These are phyloP conservation scores for Cantharis rufa DNA, from an alignment of 2,888 invertebrate genomes.

Conservation along the genomic window DNA sequence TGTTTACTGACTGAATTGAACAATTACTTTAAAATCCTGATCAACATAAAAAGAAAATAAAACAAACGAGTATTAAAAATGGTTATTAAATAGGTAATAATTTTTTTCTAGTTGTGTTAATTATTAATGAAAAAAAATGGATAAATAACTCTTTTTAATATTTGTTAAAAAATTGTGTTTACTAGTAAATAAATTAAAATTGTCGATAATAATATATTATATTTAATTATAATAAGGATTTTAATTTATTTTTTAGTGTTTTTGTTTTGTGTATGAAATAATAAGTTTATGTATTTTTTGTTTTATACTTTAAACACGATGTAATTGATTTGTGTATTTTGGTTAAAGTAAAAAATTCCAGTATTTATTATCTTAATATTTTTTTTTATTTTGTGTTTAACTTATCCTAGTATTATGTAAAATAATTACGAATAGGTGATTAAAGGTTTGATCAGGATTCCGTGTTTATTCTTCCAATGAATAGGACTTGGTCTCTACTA, in stretches of 20 bases:
- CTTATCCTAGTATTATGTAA: constrained; percentile 17
- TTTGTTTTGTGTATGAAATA: neutral
- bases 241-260: neutral
- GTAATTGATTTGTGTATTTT: neutral
- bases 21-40: constrained; percentile 40
- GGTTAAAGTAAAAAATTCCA: neutral
- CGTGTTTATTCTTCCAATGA: constrained; percentile 36
- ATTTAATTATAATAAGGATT: neutral
- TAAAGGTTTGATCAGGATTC: constrained; percentile 40
- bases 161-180: neutral
- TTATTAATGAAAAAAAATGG: neutral
- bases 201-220: neutral
- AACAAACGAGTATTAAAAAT: neutral
- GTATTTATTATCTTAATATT: neutral
- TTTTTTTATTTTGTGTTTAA: constrained; percentile 16
- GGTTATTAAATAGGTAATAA: neutral
- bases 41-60: constrained; percentile 35
- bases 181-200: neutral
- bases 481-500: constrained; percentile 53
- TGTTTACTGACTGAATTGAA: constrained; percentile 43
- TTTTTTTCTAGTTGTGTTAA: neutral
- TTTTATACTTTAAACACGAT: neutral
- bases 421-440: constrained; percentile 17
- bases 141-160: neutral
- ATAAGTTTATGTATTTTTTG: neutral